Percentiles rank a stretch among this genome's conserved stretches.
These are phyloP conservation scores for Asbolus verrucosus DNA, from an alignment of 1,140 invertebrate species.

Conservation along the genomic window DNA sequence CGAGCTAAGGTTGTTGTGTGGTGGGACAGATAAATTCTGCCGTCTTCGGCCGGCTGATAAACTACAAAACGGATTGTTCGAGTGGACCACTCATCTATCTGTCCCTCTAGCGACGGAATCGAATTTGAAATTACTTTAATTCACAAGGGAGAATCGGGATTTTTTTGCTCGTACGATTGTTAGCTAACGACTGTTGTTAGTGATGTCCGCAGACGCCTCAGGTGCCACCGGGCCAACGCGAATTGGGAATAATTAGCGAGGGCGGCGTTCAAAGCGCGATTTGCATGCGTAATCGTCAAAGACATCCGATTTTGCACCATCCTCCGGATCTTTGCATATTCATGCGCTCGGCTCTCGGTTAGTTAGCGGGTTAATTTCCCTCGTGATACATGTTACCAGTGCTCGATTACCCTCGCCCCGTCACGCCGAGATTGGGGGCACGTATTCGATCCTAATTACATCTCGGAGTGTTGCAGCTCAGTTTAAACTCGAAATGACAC, in stretches of 20 bases:
- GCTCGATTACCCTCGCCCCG: conserved; percentile 46
- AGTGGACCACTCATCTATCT: conserved; percentile 64
- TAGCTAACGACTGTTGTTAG: conserved; percentile 62
- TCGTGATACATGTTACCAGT: conserved; percentile 61
- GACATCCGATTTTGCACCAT: conserved; percentile 29
- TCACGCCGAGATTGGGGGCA: conserved; percentile 36
- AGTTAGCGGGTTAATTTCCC: conserved; percentile 65
- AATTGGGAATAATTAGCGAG: too few species aligned
- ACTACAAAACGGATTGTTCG: conserved; percentile 60
- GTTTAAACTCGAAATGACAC: conserved; percentile 44
- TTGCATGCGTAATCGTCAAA: too few species aligned
- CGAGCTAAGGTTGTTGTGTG: conserved; percentile 62
- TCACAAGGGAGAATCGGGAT: conserved; percentile 63
- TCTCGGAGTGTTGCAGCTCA: conserved; percentile 40
- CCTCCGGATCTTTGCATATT: conserved; percentile 30
- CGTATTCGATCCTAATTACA: conserved; percentile 56
- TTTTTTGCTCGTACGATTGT: conserved; percentile 62
- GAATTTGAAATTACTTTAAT: conserved; percentile 66
- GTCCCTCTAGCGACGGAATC: conserved; percentile 64
- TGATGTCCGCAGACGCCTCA: conserved; percentile 26
- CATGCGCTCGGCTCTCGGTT: conserved; percentile 50
- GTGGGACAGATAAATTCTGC: conserved; percentile 60
- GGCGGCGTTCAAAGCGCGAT: too few species aligned
- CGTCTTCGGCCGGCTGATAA: conserved; percentile 55
- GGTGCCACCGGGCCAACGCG: not conserved